phyloP scores from a whole-genome alignment of 2,113 vertebrate species.

The Pterophyllum scalare region DNA sequence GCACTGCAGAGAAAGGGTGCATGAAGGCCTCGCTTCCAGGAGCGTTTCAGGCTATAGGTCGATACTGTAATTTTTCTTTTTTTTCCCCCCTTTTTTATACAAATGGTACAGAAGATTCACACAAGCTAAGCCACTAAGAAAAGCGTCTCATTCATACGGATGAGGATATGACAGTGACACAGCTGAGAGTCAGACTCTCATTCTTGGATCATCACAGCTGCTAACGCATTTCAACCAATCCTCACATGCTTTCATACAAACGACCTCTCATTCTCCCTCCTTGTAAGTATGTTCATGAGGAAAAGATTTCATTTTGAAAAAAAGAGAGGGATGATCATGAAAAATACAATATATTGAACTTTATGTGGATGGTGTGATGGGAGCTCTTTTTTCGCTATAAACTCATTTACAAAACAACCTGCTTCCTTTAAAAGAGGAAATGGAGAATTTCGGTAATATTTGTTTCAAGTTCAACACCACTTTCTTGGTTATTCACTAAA shows the following conservation, averaged over 20 bases:
- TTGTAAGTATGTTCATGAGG: not conserved
- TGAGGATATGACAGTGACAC: conserved; percentile 24
- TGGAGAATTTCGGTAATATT: not conserved
- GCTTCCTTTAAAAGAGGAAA: not conserved
- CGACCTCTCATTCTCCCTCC: conserved; percentile 11
- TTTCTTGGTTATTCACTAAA: not conserved
- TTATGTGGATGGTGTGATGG: not conserved
- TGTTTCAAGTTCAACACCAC: not conserved
- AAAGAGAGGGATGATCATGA: not conserved
- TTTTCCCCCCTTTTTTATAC: not conserved
- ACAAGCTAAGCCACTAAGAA: conserved; percentile 66
- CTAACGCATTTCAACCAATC: not conserved
- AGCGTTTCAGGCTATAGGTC: not conserved
- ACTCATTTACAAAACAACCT: not conserved
- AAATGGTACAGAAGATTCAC: conserved; percentile 55
- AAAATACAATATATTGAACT: not conserved
- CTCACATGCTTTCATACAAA: not conserved
- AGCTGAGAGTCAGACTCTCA: conserved; percentile 31
- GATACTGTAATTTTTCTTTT: conserved; percentile 16
- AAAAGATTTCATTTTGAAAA: not conserved
- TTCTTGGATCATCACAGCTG: conserved; percentile 26
- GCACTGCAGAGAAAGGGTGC: conserved; percentile 32
- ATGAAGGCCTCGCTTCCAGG: conserved; percentile 27
- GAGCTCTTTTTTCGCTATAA: not conserved
- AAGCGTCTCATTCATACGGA: conserved; percentile 52